These are phyloP conservation scores for Heliangelus exortis DNA, from an alignment of 2,797 vertebrate species.

Conservation along the genomic window DNA sequence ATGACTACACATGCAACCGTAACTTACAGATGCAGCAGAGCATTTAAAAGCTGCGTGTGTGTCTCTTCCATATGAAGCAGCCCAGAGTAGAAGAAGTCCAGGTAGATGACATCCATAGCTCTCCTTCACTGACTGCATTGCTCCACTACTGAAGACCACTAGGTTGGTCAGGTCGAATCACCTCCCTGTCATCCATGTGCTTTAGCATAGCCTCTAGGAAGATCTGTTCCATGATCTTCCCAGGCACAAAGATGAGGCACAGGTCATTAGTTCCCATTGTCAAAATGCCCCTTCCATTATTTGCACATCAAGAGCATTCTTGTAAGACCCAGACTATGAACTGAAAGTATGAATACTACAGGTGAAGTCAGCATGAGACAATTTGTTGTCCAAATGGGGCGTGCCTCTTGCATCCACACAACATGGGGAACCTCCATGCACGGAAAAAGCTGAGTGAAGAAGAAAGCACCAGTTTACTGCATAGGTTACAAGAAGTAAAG, in stretches of 20 bases:
- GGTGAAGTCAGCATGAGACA: neutral
- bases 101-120: no score
- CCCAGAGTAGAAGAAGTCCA: neutral
- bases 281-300: neutral
- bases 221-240: no score
- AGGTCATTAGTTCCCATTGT: no score
- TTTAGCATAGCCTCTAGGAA: no score
- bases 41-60: neutral
- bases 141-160: no score
- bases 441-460: neutral
- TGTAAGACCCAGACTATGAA: rapidly evolving
- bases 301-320: neutral
- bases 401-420: neutral
- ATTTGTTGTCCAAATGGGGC: neutral
- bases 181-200: no score
- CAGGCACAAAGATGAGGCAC: no score
- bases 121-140: no score
- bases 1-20: neutral
- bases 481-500: neutral
- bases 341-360: neutral
- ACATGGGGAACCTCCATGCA: neutral
- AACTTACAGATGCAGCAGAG: neutral
- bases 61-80: neutral
- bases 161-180: no score
- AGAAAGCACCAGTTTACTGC: neutral